A percentile compares a stretch with the other conserved stretches of the same genome.
These are phyloP conservation scores for Lutraria lutraria DNA, from an alignment of 2,888 invertebrate species.

Conservation along the genomic window DNA sequence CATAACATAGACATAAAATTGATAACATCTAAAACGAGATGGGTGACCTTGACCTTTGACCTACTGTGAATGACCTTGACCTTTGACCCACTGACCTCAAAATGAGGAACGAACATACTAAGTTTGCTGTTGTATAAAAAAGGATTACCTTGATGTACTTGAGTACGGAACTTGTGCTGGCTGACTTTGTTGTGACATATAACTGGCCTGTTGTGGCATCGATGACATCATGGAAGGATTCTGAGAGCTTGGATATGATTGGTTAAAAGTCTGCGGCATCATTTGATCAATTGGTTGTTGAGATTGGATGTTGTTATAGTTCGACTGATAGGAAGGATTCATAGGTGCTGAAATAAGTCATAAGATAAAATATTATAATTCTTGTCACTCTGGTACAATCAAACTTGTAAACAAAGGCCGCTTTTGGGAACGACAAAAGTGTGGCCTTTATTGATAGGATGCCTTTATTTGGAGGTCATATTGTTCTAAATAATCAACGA, in stretches of 20 bases:
- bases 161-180: slow-evolving; percentile 75
- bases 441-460: too few relatives aligned
- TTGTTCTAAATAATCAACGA: too few relatives aligned
- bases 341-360: slow-evolving; percentile 48
- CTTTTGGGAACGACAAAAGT: too few relatives aligned
- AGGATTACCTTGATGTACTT: slow-evolving; percentile 71
- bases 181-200: slow-evolving; percentile 79
- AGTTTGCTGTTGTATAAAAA: background rate
- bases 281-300: slow-evolving; percentile 80
- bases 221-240: slow-evolving; percentile 77
- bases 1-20: too few relatives aligned
- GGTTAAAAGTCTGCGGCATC: slow-evolving; percentile 79
- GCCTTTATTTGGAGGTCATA: too few relatives aligned
- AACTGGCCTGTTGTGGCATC: slow-evolving; percentile 73
- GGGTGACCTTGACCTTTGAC: too few relatives aligned
- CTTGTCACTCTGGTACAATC: background rate
- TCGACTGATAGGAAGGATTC: slow-evolving; percentile 69
- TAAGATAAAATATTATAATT: background rate
- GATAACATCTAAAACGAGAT: too few relatives aligned
- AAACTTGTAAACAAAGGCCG: background rate
- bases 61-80: too few relatives aligned
- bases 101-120: too few relatives aligned
- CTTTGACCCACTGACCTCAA: too few relatives aligned
- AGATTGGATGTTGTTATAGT: slow-evolving; percentile 74
- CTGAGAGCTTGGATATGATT: slow-evolving; percentile 76